Evolutionary conservation across 2,797 vertebrate genomes (phyloP).

Genomic region (Hypotaenidia philippensis): DNA sequence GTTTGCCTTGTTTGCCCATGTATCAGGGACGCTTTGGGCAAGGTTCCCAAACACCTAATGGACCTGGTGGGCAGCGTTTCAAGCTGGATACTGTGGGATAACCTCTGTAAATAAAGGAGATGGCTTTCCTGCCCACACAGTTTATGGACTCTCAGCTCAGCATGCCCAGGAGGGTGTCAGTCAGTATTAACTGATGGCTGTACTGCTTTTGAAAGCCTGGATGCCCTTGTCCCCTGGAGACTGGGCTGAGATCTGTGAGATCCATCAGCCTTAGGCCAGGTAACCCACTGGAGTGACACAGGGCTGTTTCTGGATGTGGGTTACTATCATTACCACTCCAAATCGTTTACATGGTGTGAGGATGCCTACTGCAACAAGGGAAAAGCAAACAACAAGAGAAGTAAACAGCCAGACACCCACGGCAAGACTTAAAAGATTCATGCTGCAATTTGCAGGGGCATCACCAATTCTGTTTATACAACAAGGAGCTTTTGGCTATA

Average conservation of each 20-base stretch:
- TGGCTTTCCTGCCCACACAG: background rate
- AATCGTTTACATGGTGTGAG: background rate
- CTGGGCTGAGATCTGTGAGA: background rate
- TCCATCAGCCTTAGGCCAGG: background rate
- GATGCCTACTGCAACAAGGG: background rate
- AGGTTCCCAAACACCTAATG: background rate
- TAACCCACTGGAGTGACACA: background rate
- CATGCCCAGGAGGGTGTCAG: background rate
- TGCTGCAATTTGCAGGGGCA: background rate
- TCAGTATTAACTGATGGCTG: background rate
- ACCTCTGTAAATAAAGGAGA: background rate
- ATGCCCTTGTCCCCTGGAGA: background rate
- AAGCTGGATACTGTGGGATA: background rate
- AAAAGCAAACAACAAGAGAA: background rate
- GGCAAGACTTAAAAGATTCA: background rate
- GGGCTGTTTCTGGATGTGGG: background rate
- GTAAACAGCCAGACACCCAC: background rate
- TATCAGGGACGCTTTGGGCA: background rate
- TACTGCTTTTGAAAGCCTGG: background rate
- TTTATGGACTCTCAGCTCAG: background rate
- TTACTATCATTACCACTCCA: background rate
- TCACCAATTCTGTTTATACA: background rate
- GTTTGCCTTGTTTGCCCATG: background rate
- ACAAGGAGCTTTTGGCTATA: background rate
- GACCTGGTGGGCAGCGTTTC: background rate